Conservation (phyloP, 2,888 invertebrate species). For the Peribatodes rhomboidaria region DNA sequence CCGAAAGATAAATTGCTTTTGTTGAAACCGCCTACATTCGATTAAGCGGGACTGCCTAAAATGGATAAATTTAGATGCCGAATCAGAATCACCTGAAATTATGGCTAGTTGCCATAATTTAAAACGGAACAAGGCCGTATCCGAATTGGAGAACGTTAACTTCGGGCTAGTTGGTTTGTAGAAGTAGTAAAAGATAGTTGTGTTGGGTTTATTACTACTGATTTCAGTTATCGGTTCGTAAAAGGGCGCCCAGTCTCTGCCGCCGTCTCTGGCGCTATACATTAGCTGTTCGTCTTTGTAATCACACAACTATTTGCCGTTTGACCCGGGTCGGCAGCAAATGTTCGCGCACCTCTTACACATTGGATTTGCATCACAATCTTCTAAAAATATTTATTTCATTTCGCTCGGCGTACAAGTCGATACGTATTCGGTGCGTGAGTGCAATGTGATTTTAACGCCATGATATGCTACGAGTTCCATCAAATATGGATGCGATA, state of each 20-base stretch:
- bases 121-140: conserved; percentile 21
- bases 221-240: neutral
- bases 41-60: neutral
- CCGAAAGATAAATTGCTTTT: no score
- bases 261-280: conserved; percentile 40
- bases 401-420: conserved; percentile 4
- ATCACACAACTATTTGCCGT: conserved; percentile 51
- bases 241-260: conserved; percentile 19
- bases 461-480: conserved; percentile 17
- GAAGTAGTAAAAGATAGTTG: conserved; percentile 8
- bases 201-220: neutral
- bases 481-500: conserved; percentile 22
- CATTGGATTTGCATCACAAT: conserved; percentile 43
- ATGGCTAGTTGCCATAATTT: conserved; percentile 33
- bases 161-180: conserved; percentile 9
- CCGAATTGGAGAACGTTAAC: neutral
- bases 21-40: neutral
- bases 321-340: conserved; percentile 47
- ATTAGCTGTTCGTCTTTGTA: conserved; percentile 45
- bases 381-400: conserved; percentile 41
- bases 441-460: conserved; percentile 19
- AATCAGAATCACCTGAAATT: conserved; percentile 18
- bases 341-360: conserved; percentile 40
- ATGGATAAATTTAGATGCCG: neutral
- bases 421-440: neutral